A percentile compares a stretch with the other conserved stretches of the same genome.
phyloP scores from a whole-genome alignment of 2,797 vertebrate genomes.

The Lacerta agilis region DNA sequence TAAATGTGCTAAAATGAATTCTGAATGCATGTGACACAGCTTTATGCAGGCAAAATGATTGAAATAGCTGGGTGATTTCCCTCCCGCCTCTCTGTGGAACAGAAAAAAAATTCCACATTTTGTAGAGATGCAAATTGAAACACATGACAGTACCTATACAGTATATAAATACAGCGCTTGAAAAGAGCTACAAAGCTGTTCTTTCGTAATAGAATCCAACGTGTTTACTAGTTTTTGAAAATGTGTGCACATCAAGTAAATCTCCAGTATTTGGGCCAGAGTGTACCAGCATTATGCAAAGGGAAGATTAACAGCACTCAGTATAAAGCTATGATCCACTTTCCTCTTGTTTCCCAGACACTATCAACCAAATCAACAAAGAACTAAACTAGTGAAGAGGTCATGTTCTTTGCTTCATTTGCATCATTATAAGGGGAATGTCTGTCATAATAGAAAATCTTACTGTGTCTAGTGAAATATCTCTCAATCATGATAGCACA shows the following conservation, averaged over 20 bases:
- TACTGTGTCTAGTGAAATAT: slow-evolving; percentile 24
- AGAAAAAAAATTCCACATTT: background rate
- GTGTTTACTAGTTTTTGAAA: slow-evolving; percentile 72
- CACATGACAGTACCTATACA: background rate
- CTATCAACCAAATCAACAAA: slow-evolving; percentile 64
- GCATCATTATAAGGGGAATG: slow-evolving; percentile 48
- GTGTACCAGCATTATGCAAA: slow-evolving; percentile 70
- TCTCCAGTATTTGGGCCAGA: slow-evolving; percentile 73
- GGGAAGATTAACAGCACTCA: slow-evolving; percentile 57
- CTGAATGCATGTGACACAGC: background rate
- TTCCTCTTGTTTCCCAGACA: slow-evolving; percentile 65
- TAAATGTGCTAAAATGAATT: background rate
- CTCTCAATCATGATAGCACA: slow-evolving; percentile 38
- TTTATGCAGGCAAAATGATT: background rate
- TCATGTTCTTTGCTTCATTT: slow-evolving; percentile 55
- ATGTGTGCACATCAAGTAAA: slow-evolving; percentile 71
- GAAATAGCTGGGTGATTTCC: background rate
- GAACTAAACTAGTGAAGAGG: slow-evolving; percentile 53
- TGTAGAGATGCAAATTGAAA: background rate
- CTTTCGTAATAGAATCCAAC: slow-evolving; percentile 70
- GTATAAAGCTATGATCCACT: slow-evolving; percentile 62
- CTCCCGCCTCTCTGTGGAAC: background rate
- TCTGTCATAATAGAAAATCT: slow-evolving; percentile 59
- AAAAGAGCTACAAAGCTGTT: slow-evolving; percentile 51
- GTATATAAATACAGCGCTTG: background rate